Evolutionary conservation across 2,888 invertebrate species (phyloP), one percentile per base, ranked within the genome.

Genomic region (Camptogramma bilineatum): DNA sequence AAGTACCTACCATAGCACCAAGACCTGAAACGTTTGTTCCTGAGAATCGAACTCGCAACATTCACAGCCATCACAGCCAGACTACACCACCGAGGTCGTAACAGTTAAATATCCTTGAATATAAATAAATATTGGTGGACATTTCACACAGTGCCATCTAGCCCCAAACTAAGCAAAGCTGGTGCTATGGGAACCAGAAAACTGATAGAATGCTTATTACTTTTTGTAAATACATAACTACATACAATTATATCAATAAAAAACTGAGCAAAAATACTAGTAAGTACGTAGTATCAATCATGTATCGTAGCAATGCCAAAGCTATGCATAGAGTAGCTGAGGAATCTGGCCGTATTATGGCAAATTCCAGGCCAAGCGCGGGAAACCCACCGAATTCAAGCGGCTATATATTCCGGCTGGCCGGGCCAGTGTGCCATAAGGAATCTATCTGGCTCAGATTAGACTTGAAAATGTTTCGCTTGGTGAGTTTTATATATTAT

Each of bases 381-480:
- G 73, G 28, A 74, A 75, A 76, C 72, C 70, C 66, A 68, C 73
- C 56, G 74, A 79, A 82, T 80, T 72, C 44, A 16, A 7, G 21
- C 61, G 66, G 59, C 64, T 84, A 84, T 83, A 84, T 77, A 84
- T 74, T 72, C 73, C 62, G 42, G 54, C 39, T 19, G 58, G 46
- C 9, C 50, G 9, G 21, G 28, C 56, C 56, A 72, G 66, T 74
- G 70, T 66, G 64, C 17, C 71, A 47, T 71, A 74, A 70, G 72
- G 68, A 70, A 72, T 68, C 65, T 52, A 64, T 64, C 55, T 62
- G 67, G 65, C 51, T 52, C 54, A 17, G 48, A 60, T 60, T 69
- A 10, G 59, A 71, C 69, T 72, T 52, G 54, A 77, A 78, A 74
- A 88, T 87, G 85, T 81, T 75, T 69, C 75, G 77, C 44, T 74